Conservation (phyloP, 2,888 invertebrate species). For the Beris morrisii region DNA sequence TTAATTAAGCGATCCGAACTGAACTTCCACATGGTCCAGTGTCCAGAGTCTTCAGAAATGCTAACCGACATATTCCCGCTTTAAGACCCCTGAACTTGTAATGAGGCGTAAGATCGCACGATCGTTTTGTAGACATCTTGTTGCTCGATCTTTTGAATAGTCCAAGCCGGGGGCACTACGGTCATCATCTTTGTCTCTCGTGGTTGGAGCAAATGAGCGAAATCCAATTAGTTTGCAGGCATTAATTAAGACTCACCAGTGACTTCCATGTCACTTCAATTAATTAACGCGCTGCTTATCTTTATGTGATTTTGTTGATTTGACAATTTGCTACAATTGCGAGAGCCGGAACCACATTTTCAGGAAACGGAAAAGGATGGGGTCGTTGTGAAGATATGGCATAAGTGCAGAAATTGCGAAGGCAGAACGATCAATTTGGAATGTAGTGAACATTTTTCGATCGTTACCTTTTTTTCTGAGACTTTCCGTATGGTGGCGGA, state of each 20-base stretch:
- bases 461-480: too few species aligned
- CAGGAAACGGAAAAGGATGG: too few species aligned
- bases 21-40: too few species aligned
- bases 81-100: neutral
- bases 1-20: too few species aligned
- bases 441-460: too few species aligned
- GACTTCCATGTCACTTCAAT: slow-evolving; percentile 10
- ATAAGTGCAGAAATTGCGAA: too few species aligned
- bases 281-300: neutral
- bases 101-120: neutral
- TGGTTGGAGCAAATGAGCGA: neutral
- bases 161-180: too few species aligned
- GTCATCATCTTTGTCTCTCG: too few species aligned
- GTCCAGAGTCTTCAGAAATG: neutral
- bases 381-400: too few species aligned
- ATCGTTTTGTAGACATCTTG: neutral
- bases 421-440: too few species aligned
- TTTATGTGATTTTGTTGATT: slow-evolving; percentile 21
- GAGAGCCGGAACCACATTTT: too few species aligned
- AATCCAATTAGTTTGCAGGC: slow-evolving; percentile 5
- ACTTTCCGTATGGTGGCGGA: too few species aligned
- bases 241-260: slow-evolving; percentile 8
- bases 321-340: neutral
- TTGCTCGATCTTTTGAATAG: neutral
- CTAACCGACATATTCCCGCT: neutral